A percentile compares a stretch with the other conserved stretches of the same genome.
Conservation (phyloP, 2,888 invertebrate genomes). For the Asteroscopus sphinx region DNA sequence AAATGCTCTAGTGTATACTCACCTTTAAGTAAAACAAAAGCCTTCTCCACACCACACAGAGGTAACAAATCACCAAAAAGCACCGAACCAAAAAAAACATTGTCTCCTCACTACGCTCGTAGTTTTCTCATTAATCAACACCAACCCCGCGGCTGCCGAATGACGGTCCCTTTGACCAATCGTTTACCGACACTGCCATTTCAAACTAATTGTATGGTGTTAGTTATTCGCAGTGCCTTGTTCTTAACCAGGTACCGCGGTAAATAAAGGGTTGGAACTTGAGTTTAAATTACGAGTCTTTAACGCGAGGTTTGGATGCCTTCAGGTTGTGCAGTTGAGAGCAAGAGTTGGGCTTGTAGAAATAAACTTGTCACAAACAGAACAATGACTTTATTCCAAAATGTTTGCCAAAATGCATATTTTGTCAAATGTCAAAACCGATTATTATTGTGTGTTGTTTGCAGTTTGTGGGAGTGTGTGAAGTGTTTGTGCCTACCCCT, state of each 20-base stretch:
- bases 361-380: not conserved
- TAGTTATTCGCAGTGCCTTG: conserved; percentile 45
- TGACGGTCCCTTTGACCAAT: conserved; percentile 52
- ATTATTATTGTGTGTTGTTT: no score
- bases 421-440: no score
- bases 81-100: conserved; percentile 30
- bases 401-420: no score
- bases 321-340: conserved; percentile 3
- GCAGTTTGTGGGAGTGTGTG: no score
- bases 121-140: conserved; percentile 57
- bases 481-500: no score
- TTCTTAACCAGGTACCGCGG: conserved; percentile 51
- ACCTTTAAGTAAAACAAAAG: conserved; percentile 5
- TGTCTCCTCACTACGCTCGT: conserved; percentile 46
- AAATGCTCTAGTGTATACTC: no score
- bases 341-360: not conserved
- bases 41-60: conserved; percentile 25
- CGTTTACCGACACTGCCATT: conserved; percentile 57
- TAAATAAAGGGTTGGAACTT: conserved; percentile 50
- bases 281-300: conserved; percentile 39
- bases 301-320: conserved; percentile 5
- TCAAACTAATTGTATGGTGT: conserved; percentile 54
- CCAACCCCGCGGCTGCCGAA: conserved; percentile 40
- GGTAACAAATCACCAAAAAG: conserved; percentile 28
- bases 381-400: no score